Evolutionary conservation across 2,888 invertebrate genomes (phyloP).

Genomic region (Sarcophaga variegata): DNA sequence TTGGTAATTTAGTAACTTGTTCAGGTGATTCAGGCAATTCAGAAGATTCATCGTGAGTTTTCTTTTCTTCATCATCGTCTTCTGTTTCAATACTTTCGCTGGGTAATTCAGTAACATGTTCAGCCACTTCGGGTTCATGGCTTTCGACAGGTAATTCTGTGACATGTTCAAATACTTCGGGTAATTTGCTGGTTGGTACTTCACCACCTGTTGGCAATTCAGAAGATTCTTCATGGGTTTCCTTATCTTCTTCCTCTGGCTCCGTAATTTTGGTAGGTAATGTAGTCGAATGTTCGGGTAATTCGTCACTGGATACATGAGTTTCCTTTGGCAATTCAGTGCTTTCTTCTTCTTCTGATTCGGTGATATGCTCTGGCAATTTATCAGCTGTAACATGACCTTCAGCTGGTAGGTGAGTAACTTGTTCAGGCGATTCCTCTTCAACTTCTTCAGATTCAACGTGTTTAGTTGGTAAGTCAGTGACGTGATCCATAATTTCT

Average conservation of each 20-base stretch:
- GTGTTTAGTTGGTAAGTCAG: slow-evolving; percentile 10
- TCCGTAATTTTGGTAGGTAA: neutral
- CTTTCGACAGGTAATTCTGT: neutral
- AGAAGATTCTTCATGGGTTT: neutral
- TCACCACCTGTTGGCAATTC: neutral
- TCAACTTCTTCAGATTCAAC: slow-evolving; percentile 2
- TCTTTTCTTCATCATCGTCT: neutral
- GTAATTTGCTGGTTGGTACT: slow-evolving; percentile 16
- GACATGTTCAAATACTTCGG: slow-evolving; percentile 21
- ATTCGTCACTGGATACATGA: slow-evolving; percentile 25
- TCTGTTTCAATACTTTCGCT: neutral
- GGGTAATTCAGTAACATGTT: slow-evolving; percentile 19
- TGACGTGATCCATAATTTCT: slow-evolving; percentile 14
- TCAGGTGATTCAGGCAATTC: slow-evolving; percentile 27
- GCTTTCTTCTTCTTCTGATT: slow-evolving; percentile 6
- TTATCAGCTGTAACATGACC: slow-evolving; percentile 35
- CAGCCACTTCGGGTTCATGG: slow-evolving; percentile 26
- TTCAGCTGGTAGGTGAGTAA: slow-evolving; percentile 59
- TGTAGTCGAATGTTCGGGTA: slow-evolving; percentile 25
- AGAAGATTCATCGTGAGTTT: neutral
- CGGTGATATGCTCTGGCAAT: slow-evolving; percentile 45
- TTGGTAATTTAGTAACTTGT: slow-evolving; percentile 8
- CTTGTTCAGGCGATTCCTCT: slow-evolving; percentile 14
- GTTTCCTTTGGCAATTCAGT: slow-evolving; percentile 20
- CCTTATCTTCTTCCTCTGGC: neutral